Evolutionary conservation across 2,113 vertebrate species (phyloP).

Genomic region (Acrocephalus kingi): DNA sequence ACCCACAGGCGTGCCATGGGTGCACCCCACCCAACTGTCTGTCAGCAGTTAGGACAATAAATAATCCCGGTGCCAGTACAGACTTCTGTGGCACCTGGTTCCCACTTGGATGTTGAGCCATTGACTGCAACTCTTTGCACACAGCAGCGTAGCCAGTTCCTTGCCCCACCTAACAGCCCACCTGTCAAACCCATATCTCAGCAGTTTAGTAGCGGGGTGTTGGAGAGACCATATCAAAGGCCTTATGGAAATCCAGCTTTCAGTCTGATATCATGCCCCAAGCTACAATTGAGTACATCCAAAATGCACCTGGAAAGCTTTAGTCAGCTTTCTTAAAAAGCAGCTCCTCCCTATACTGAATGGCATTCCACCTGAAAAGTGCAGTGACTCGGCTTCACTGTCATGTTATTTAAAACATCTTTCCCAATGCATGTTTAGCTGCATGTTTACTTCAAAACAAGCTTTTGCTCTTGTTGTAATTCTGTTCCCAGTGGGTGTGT

Average conservation of each 20-base stretch:
- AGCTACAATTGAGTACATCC: background rate
- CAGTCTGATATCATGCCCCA: background rate
- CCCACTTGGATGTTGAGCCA: background rate
- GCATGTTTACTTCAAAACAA: background rate
- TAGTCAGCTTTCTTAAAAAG: background rate
- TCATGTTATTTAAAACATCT: background rate
- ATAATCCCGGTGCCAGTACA: background rate
- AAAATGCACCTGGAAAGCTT: background rate
- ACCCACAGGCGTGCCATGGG: background rate
- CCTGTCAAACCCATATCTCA: background rate
- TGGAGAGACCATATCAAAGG: background rate
- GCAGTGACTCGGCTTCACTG: background rate
- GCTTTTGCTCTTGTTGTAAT: background rate
- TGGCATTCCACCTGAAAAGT: background rate
- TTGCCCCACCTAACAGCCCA: no score
- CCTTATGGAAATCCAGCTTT: background rate
- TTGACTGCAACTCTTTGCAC: background rate
- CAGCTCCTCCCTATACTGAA: background rate
- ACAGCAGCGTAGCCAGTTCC: background rate
- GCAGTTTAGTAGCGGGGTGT: background rate
- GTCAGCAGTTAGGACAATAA: background rate
- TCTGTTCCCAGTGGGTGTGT: background rate
- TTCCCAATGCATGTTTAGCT: background rate
- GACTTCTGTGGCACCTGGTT: background rate
- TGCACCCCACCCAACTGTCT: background rate